Conservation (phyloP, 2,888 invertebrate genomes). For the Drosophila paucipuncta region DNA sequence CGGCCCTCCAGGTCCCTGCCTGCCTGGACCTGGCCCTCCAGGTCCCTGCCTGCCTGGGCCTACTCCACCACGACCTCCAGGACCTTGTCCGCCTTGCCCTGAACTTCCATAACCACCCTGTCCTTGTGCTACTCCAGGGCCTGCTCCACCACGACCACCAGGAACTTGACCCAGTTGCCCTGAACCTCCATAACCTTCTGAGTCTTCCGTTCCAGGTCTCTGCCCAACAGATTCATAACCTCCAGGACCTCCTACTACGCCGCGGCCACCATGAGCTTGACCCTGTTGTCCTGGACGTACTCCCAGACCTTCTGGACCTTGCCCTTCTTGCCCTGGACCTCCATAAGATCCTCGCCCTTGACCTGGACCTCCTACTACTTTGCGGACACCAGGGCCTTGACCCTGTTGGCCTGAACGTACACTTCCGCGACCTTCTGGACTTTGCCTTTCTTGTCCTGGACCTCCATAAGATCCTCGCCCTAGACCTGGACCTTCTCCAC, state of each 20-base stretch:
- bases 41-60: background rate
- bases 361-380: background rate
- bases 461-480: background rate
- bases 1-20: too few relatives aligned
- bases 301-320: background rate
- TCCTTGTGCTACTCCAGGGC: background rate
- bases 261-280: background rate
- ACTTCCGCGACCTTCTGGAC: background rate
- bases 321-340: constrained; percentile 2
- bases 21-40: too few relatives aligned
- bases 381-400: background rate
- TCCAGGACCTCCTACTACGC: background rate
- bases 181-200: background rate
- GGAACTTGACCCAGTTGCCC: background rate
- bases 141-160: background rate
- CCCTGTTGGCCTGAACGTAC: background rate
- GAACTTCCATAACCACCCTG: background rate
- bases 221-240: background rate
- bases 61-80: background rate
- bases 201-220: background rate
- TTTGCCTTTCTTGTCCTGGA: background rate
- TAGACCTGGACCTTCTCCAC: background rate
- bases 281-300: background rate
- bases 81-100: background rate
- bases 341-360: background rate